Evolutionary conservation across 2,888 invertebrate species (phyloP), one percentile per base, ranked within the genome.

Genomic region (Selenia dentaria): DNA sequence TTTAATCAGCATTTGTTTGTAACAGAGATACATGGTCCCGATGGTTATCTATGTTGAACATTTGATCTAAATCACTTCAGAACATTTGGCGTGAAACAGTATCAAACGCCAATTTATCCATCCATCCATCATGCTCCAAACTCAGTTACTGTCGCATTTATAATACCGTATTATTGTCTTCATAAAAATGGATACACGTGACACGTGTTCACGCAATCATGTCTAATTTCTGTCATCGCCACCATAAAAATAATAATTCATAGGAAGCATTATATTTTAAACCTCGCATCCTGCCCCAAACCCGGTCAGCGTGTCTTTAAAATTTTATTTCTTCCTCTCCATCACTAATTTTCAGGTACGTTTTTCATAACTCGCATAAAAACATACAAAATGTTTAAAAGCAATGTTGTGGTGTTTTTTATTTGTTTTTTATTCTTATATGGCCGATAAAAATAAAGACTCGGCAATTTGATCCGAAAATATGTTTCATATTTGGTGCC

Each of bases 361-460:
- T 43, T n/a, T n/a, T 43, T 43, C 16, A 39, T 29, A 47, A 44
- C 40, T 8, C 8, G 11, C 22, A 14, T 33, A 14, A 27, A n/a
- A 40, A 27, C 22, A 24, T 37, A 42, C 37, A 48, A 43, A n/a
- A 38, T 27, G 27, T 44, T 41, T 40, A 34, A 31, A 13, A 38
- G 41, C 31, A 27, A 38, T 31, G 45, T 46, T 29, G 37, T 18
- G 36, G 32, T 36, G 39, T 25, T 32, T 28, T 47, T 47, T 37
- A 40, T 39, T 25, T 24, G 39, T 29, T 34, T 46, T 47, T 41
- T 47, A 47, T 42, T 48, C 36, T 42, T 37, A 48, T 42, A 42
- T 35, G 45, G 31, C 16, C 41, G 34, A 40, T 54, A 57, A 57
- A 50, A 47, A 46, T 54, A 57, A 57, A 51, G 46, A 51, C 51